Evolutionary conservation across 2,888 invertebrate genomes (phyloP), one percentile per base, ranked within the genome.

Genomic region (Graphium colonna): DNA sequence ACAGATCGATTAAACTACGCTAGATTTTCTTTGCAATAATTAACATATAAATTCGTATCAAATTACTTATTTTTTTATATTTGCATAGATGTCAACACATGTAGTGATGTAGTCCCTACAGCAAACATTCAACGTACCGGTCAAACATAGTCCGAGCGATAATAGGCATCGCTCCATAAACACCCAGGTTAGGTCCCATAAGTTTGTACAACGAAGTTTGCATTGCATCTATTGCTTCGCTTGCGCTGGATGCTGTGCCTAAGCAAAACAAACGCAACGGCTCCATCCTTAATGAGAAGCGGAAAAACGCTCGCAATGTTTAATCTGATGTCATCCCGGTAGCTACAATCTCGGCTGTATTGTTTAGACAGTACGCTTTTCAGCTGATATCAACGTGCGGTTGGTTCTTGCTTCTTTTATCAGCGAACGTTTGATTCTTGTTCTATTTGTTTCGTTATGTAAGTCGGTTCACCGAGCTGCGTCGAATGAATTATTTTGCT

Each of bases 251-350:
- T 33, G 16, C 26, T 3, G 8, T 12, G 10, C 49, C 45, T 54
- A 54, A 52, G 13, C 43, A 55, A 55, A 53, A 58, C 45, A 58
- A 55, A 52, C 53, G 36, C 49, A 60, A 64, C 60, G 58, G 57
- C 56, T 52, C 60, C 61, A 61, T 60, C 63, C 61, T 65, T 77
- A 79, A 83, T 79, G 77, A 78, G 73, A 75, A 73, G 69, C 65
- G 73, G 73, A 81, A 82, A 83, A 83, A 79, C 71, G 75, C 74
- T 74, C 65, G 69, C 80, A 72, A 73, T 79, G 78, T 80, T 83
- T 79, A 78, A 79, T 75, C 73, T 82, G 82, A 81, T 83, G 82
- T 82, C 81, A 80, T 77, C 77, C 65, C 64, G 73, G 70, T 71
- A 71, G 72, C 69, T 67, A 76, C 79, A 81, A 82, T 82, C 75